These are phyloP conservation scores for Xenopus petersii DNA, from an alignment of 2,797 vertebrate species.

Conservation along the genomic window DNA sequence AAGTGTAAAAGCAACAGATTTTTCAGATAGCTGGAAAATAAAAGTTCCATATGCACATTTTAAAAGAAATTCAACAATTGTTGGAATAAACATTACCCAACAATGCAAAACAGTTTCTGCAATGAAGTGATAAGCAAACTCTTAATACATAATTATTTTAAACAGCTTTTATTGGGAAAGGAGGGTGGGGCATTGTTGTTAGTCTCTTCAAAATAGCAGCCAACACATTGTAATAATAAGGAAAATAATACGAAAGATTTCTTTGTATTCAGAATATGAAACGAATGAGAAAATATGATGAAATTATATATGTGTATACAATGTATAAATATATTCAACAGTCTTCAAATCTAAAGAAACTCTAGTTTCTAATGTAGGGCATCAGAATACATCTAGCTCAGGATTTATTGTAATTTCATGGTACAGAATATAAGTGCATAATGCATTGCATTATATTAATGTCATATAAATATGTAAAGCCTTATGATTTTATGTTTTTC, in stretches of 20 bases:
- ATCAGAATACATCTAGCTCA: slow-evolving; percentile 16
- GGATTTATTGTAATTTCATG: slow-evolving; percentile 10
- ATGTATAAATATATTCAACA: slow-evolving; percentile 16
- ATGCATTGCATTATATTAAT: slow-evolving; percentile 32
- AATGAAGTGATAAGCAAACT: not conserved
- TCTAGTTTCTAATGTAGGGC: slow-evolving; percentile 22
- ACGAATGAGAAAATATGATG: too few species aligned
- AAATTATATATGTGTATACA: too few species aligned
- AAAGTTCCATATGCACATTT: not conserved
- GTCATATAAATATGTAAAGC: slow-evolving; percentile 34
- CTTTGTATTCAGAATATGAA: too few species aligned
- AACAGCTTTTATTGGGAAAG: not conserved
- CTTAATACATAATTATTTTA: not conserved
- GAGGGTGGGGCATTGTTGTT: too few species aligned
- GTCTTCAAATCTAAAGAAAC: slow-evolving; percentile 17
- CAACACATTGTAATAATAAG: too few species aligned
- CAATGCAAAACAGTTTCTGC: not conserved
- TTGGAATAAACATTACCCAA: not conserved
- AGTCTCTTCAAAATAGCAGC: too few species aligned
- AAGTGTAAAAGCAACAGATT: slow-evolving; percentile 19
- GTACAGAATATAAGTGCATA: slow-evolving; percentile 27
- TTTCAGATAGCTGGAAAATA: not conserved
- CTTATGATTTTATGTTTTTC: slow-evolving; percentile 32
- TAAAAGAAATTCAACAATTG: not conserved
- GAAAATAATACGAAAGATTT: too few species aligned